Conservation (phyloP, 2,113 vertebrate species). For the Aspiorhynchus laticeps region DNA sequence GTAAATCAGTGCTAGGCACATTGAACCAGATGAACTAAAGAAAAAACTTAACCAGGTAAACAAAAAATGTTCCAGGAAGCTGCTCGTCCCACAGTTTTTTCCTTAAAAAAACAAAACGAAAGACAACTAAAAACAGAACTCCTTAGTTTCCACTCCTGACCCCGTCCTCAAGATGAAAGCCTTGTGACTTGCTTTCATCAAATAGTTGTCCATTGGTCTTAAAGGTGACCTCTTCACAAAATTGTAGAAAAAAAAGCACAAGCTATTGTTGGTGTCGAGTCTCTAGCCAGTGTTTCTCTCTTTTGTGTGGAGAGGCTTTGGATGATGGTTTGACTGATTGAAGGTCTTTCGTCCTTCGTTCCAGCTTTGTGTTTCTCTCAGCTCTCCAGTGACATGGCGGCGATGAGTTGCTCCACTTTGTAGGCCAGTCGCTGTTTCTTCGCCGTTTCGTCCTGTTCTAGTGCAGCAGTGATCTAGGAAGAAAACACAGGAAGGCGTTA, state of each 20-base stretch:
- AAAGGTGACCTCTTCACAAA: conserved; percentile 38
- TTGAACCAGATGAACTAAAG: neutral
- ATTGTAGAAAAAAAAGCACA: conserved; percentile 28
- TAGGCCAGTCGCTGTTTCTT: conserved; percentile 90
- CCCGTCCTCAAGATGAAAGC: neutral
- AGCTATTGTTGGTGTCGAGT: conserved; percentile 25
- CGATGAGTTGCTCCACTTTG: conserved; percentile 96
- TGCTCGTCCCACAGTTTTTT: conserved; percentile 13
- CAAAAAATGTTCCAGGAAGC: conserved; percentile 26
- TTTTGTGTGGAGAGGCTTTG: conserved; percentile 40
- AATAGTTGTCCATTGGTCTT: conserved; percentile 22
- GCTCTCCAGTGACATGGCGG: conserved; percentile 95
- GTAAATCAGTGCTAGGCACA: conserved; percentile 16
- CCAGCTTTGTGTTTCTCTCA: conserved; percentile 72
- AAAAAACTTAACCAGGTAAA: neutral
- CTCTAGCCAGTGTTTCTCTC: conserved; percentile 38
- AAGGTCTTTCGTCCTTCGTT: conserved; percentile 36
- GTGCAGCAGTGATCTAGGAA: conserved; percentile 87
- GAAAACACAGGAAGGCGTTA: conserved; percentile 15
- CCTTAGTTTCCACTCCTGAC: neutral
- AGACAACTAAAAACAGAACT: conserved; percentile 8
- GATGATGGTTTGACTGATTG: conserved; percentile 38
- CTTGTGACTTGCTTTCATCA: conserved; percentile 11
- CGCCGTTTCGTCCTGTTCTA: conserved; percentile 95
- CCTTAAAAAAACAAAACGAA: neutral